Base-by-base conservation (phyloP, 2,797 vertebrate species). In the Cynodonichthys magdalenae region DNA sequence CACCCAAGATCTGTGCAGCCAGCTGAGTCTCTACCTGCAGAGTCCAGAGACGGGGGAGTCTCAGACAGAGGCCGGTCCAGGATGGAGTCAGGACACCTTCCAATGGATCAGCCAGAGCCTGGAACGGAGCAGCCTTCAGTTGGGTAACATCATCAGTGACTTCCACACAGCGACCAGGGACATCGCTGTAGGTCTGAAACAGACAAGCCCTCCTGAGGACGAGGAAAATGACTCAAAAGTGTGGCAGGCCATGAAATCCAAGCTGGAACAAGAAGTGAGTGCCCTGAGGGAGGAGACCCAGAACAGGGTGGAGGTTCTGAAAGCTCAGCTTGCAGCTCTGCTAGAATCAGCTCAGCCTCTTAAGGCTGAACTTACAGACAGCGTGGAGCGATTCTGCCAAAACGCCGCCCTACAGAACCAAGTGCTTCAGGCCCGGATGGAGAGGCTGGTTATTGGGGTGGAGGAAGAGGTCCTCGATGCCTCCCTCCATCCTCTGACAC, bases 361-460 rank as follows among this genome's bases (percentile, higher is more conserved):
- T 19, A 60, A 9, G 24, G 62, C 61, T 9, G 75, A 84, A 29
- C 39, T 90, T 42, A 34, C 53, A 47, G 62, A 74, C 39, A 80
- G 69, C 5, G 59, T 91, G 53, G 85, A 89, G 41, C 76, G 52
- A 42, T 93, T 93, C 86, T 94, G 93, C 71, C 90, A 92, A 55
- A 85, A 73, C 7, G 65, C 85, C 39, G 73, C 81, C 1, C 42
- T 68, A 34, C 87, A 89, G 69, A 80, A 74, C 81, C 82, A 90
- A 59, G 66, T 70, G 46, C 86, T 93, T 59, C 79, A 85, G 47
- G 74, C 70, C 29, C 77, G 59, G 42, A 66, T 94, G 69, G 88
- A 91, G 74, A 87, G 65, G 56, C 54, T 91, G 42, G 87, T 92
- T 54, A 63, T 74, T 19, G 72, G 53, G 6, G 60, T 91, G 24